Evolutionary conservation across 2,888 invertebrate species (phyloP).

Genomic region (Seira sanloemensis): DNA sequence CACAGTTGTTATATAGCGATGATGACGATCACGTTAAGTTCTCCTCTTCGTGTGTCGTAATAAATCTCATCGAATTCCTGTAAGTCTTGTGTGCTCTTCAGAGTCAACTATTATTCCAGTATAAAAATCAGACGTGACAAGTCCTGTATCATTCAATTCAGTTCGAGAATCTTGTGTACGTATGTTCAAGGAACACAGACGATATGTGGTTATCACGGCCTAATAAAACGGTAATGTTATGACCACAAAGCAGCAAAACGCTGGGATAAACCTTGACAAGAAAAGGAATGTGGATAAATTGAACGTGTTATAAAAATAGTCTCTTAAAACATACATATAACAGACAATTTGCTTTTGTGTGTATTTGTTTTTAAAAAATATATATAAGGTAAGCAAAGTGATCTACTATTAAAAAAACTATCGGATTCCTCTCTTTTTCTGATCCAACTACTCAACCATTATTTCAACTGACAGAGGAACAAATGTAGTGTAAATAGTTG

Average conservation of each 20-base stretch:
- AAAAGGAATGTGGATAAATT: neutral
- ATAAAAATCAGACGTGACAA: neutral
- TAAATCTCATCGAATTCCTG: neutral
- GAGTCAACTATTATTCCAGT: neutral
- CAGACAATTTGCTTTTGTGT: too few relatives aligned
- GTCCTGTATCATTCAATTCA: neutral
- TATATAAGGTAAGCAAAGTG: too few relatives aligned
- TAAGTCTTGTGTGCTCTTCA: neutral
- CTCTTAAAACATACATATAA: too few relatives aligned
- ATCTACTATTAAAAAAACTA: too few relatives aligned
- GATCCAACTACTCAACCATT: too few relatives aligned
- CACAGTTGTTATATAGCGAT: neutral
- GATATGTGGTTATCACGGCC: constrained; percentile 35
- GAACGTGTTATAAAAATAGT: too few relatives aligned
- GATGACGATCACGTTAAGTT: neutral
- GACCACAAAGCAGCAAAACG: neutral
- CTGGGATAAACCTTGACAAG: neutral
- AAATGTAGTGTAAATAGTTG: too few relatives aligned
- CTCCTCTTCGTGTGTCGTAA: neutral
- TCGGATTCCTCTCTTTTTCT: too few relatives aligned
- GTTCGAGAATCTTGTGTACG: too few relatives aligned
- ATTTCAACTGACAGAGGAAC: too few relatives aligned
- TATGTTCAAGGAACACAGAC: constrained; percentile 32
- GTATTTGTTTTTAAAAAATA: too few relatives aligned
- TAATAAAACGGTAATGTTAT: constrained; percentile 19